A percentile compares a stretch with the other conserved stretches of the same genome.
phyloP scores from a whole-genome alignment of 2,113 vertebrate genomes.

The Lynx canadensis region DNA sequence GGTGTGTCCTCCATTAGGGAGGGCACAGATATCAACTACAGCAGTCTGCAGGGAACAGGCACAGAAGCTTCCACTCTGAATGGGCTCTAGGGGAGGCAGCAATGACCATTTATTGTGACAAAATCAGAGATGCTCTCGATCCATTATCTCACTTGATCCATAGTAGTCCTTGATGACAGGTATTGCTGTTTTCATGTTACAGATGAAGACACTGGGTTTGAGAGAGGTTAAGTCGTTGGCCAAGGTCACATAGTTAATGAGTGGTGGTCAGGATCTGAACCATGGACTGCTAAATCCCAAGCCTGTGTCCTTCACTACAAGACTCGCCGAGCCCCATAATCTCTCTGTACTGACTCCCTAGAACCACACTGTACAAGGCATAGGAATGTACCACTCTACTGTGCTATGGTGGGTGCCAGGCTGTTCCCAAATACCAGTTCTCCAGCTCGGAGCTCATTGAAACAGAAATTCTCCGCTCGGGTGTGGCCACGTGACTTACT shows the following conservation, averaged over 20 bases:
- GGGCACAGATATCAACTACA: rapidly evolving
- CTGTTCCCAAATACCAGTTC: background rate
- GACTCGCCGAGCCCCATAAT: background rate
- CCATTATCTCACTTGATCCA: background rate
- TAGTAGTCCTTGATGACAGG: background rate
- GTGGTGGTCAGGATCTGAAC: background rate
- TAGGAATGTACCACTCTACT: rapidly evolving
- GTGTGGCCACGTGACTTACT: rapidly evolving
- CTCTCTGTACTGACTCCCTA: background rate
- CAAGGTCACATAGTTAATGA: background rate
- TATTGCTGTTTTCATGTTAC: background rate
- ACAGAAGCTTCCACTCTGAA: rapidly evolving
- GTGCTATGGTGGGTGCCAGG: rapidly evolving
- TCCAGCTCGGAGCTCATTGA: background rate
- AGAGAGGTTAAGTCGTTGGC: background rate
- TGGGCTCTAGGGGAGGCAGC: too few species aligned
- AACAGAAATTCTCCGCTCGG: background rate
- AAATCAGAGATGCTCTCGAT: background rate
- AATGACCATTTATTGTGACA: background rate
- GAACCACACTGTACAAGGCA: background rate
- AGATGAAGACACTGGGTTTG: background rate
- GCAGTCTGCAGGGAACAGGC: rapidly evolving
- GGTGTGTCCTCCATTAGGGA: rapidly evolving
- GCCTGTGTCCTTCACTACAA: background rate
- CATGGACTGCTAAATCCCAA: background rate